Evolutionary conservation across 2,888 invertebrate genomes (phyloP).

Genomic region (Heliconius ismenius): DNA sequence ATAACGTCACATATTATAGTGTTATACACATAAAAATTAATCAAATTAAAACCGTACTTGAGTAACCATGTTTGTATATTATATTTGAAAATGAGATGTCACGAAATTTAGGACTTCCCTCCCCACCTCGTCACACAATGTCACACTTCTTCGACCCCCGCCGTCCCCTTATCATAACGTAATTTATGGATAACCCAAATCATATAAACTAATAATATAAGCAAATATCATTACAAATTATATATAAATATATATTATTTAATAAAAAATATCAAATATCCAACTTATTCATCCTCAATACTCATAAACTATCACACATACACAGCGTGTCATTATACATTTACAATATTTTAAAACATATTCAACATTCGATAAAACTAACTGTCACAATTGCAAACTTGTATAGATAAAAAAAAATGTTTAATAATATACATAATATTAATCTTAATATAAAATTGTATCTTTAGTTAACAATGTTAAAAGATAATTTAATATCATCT

Average conservation of each 20-base stretch:
- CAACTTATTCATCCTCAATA: constrained; percentile 1
- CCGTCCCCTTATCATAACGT: too few species aligned
- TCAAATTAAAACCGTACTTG: too few species aligned
- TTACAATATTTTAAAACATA: constrained; percentile 32
- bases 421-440: constrained; percentile 35
- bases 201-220: too few species aligned
- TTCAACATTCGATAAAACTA: constrained; percentile 36
- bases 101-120: neutral
- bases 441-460: constrained; percentile 43
- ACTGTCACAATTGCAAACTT: constrained; percentile 33
- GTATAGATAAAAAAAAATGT: constrained; percentile 21
- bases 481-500: constrained; percentile 72
- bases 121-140: neutral
- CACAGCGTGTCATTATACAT: constrained; percentile 18
- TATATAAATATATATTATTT: neutral
- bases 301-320: constrained; percentile 6
- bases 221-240: too few species aligned
- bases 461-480: constrained; percentile 48
- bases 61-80: too few species aligned
- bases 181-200: too few species aligned
- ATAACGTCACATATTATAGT: too few species aligned
- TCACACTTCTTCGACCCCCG: neutral
- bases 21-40: too few species aligned
- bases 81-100: too few species aligned
- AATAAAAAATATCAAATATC: neutral